phyloP scores from a whole-genome alignment of 2,888 invertebrate species.

The Acrobasis suavella region DNA sequence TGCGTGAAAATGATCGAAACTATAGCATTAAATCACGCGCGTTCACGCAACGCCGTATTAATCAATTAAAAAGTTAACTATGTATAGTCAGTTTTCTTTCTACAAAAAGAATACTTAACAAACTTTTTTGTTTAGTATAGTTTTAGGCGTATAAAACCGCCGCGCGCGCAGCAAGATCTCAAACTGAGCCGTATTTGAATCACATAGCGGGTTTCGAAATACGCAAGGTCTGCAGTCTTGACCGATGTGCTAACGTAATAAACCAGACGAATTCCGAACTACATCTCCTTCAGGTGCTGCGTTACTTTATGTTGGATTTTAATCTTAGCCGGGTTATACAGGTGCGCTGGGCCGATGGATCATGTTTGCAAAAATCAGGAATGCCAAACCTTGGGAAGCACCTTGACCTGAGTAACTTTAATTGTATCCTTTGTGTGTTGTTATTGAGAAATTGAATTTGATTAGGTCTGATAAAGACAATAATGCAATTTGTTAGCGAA shows the following conservation, averaged over 20 bases:
- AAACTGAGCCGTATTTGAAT: slow-evolving; percentile 12
- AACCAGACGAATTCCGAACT: slow-evolving; percentile 12
- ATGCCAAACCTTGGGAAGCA: not conserved
- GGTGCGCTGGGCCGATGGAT: slow-evolving; percentile 6
- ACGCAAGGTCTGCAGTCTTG: slow-evolving; percentile 18
- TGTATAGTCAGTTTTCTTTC: not conserved
- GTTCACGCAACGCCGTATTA: too few species aligned
- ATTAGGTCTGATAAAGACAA: not conserved
- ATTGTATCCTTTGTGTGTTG: slow-evolving; percentile 16
- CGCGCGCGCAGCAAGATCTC: slow-evolving; percentile 5
- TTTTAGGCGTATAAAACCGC: not conserved
- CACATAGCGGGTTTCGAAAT: slow-evolving; percentile 8
- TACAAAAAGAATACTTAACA: not conserved
- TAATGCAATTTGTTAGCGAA: not conserved
- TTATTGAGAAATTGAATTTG: slow-evolving; percentile 8
- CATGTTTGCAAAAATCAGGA: slow-evolving; percentile 5
- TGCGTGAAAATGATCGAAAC: too few species aligned
- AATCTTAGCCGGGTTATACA: slow-evolving; percentile 1
- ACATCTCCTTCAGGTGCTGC: not conserved
- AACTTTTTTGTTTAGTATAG: not conserved
- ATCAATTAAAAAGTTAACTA: not conserved
- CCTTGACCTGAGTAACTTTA: slow-evolving; percentile 5
- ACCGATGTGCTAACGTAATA: slow-evolving; percentile 20
- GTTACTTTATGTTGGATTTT: not conserved
- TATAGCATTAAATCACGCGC: too few species aligned